These are phyloP conservation scores for Lepeophtheirus salmonis DNA, from an alignment of 1,140 invertebrate species.

Conservation along the genomic window DNA sequence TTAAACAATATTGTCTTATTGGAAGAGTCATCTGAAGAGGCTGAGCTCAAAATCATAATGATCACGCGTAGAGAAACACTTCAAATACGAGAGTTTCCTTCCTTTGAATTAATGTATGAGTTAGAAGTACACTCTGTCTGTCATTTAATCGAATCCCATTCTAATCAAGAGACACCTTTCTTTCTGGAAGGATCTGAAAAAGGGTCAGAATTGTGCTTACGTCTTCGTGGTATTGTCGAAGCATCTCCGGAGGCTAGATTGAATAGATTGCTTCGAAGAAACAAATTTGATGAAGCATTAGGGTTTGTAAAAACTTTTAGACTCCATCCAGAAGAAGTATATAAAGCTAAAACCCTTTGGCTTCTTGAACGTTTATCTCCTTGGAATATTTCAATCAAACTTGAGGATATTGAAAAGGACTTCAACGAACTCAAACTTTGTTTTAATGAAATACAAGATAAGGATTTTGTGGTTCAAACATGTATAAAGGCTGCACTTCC, in stretches of 20 bases:
- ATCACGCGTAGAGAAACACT: neutral
- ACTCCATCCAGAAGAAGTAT: conserved; percentile 13
- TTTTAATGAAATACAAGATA: no score
- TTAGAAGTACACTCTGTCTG: neutral
- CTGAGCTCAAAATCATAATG: neutral
- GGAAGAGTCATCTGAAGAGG: neutral
- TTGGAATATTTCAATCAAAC: conserved; percentile 1
- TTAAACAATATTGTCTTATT: neutral
- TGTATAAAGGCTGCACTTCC: conserved; percentile 20
- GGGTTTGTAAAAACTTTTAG: conserved; percentile 19
- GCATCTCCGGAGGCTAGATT: conserved; percentile 5
- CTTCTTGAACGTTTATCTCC: conserved; percentile 19
- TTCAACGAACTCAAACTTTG: conserved; percentile 10
- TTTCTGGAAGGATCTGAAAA: neutral
- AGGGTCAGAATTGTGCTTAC: neutral
- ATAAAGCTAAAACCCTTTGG: conserved; percentile 19
- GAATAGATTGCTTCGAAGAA: conserved; percentile 15
- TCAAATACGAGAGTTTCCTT: neutral
- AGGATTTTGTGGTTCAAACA: conserved; percentile 18
- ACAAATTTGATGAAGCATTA: conserved; percentile 19
- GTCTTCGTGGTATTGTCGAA: neutral
- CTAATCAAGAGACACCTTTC: neutral
- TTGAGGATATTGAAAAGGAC: conserved; percentile 2
- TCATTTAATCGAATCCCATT: neutral
- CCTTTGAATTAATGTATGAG: neutral